Percentiles rank a stretch among this genome's conserved stretches.
These are phyloP conservation scores for Oreortyx pictus DNA, from an alignment of 2,797 vertebrate species.

Conservation along the genomic window DNA sequence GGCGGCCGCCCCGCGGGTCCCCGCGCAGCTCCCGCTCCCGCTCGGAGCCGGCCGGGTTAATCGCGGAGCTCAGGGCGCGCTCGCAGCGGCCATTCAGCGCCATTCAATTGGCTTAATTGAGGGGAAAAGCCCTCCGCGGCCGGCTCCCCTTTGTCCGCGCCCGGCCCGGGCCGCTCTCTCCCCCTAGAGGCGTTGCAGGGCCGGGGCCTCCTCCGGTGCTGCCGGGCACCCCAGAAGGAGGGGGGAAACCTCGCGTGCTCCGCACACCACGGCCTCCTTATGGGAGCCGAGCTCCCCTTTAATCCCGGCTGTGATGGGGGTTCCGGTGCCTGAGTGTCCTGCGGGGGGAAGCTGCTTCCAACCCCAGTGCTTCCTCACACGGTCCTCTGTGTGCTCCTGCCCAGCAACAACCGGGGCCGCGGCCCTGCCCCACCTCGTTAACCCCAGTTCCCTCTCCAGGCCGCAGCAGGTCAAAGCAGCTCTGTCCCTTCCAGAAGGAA, in stretches of 20 bases:
- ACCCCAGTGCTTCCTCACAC: not conserved
- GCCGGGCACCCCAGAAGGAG: not conserved
- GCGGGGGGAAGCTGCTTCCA: not conserved
- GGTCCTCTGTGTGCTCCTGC: accelerated
- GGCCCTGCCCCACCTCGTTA: slow-evolving; percentile 17
- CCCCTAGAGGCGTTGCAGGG: not conserved
- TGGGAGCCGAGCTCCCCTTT: not conserved
- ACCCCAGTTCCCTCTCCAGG: slow-evolving; percentile 70
- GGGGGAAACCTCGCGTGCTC: not conserved
- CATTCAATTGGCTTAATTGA: slow-evolving; percentile 81
- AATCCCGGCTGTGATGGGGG: not conserved
- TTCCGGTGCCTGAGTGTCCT: not conserved
- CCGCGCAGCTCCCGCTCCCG: not conserved
- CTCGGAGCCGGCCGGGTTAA: slow-evolving; percentile 40
- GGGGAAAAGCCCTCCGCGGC: slow-evolving; percentile 72
- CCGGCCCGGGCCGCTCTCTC: not conserved
- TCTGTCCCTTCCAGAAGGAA: slow-evolving; percentile 15
- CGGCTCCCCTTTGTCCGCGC: slow-evolving; percentile 51
- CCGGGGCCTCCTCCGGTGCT: not conserved
- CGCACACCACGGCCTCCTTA: not conserved
- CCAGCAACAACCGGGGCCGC: not conserved
- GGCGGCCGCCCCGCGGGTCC: not conserved
- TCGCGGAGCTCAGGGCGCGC: slow-evolving; percentile 39
- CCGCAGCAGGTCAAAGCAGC: slow-evolving; percentile 61
- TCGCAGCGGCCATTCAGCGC: slow-evolving; percentile 31